Evolutionary conservation across 2,113 vertebrate species (phyloP), one percentile per base, ranked within the genome.

Genomic region (Tylochromis polylepis): DNA sequence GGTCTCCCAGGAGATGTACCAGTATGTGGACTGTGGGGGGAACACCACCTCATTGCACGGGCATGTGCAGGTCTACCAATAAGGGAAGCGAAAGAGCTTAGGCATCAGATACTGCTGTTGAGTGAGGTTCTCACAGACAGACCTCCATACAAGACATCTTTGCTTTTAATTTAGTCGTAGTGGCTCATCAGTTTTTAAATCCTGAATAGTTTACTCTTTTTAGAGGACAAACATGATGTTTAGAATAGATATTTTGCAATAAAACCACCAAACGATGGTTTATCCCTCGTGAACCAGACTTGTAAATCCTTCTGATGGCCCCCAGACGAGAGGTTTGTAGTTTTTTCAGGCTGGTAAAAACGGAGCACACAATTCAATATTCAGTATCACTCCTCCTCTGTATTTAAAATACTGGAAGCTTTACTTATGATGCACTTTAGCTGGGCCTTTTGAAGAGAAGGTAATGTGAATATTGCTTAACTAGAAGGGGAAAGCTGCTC

Each of bases 1-100:
- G 93, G 97, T 97, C 87, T 98, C 98, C 84, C 97, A 97, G 89
- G 98, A 99, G 94, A 97, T 96, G 86, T 99, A 99, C 95, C 97
- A 99, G 94, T 99, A 99, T 56, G 97, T 99, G 46, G 98, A 99
- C 91, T 99, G 98, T 88, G 98, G 98, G 57, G 97, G 97, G 79
- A 99, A 99, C 93, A 97, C 97, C 18, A 98, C 97, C 20, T 97
- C 97, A 4, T 93, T 97, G 85, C 96, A 94, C 27, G 97, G 96
- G 78, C 97, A 97, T 27, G 81, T 95, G 18, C 82, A 92, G 87
- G 89, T 94, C n/a, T 95, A 92, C 88, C 70, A 95, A 4, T 94
- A 82, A 92, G 29, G 6, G 55, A 36, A 70, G 49, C 16, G 15
- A 8, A 43, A 20, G 18, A 62, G 11, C 10, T 20, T 5, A 3